Percentiles rank a stretch among this genome's conserved stretches.
Conservation (phyloP, 2,113 vertebrate genomes). For the Ranitomeya variabilis region DNA sequence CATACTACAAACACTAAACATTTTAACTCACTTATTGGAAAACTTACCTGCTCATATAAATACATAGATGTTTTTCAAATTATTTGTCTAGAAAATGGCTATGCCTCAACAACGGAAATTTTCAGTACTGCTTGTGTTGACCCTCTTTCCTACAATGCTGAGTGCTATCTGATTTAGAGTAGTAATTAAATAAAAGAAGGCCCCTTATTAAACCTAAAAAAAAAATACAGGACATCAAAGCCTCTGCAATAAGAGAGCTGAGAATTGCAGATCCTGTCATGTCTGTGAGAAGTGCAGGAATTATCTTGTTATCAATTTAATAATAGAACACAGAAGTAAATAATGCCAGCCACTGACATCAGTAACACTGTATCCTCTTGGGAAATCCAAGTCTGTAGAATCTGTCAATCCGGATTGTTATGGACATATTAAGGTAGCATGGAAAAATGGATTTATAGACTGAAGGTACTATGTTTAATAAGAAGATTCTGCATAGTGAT, state of each 20-base stretch:
- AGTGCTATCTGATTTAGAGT: slow-evolving; percentile 62
- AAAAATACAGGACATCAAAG: slow-evolving; percentile 72
- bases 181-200: slow-evolving; percentile 71
- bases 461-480: slow-evolving; percentile 72
- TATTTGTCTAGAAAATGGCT: background rate
- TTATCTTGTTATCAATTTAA: slow-evolving; percentile 92
- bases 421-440: slow-evolving; percentile 76
- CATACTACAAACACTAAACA: too few relatives aligned
- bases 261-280: slow-evolving; percentile 77
- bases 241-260: slow-evolving; percentile 75
- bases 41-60: background rate
- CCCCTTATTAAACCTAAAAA: slow-evolving; percentile 73
- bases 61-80: background rate
- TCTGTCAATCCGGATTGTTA: slow-evolving; percentile 81
- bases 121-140: background rate
- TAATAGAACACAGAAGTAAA: slow-evolving; percentile 83
- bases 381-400: slow-evolving; percentile 87
- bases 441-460: slow-evolving; percentile 74
- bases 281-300: slow-evolving; percentile 79
- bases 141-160: background rate
- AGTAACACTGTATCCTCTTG: slow-evolving; percentile 82
- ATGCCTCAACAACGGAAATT: background rate
- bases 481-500: slow-evolving; percentile 82
- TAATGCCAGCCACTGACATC: slow-evolving; percentile 81
- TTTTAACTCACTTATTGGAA: background rate